phyloP scores from a whole-genome alignment of 2,797 vertebrate genomes.

The Rhinatrema bivittatum region DNA sequence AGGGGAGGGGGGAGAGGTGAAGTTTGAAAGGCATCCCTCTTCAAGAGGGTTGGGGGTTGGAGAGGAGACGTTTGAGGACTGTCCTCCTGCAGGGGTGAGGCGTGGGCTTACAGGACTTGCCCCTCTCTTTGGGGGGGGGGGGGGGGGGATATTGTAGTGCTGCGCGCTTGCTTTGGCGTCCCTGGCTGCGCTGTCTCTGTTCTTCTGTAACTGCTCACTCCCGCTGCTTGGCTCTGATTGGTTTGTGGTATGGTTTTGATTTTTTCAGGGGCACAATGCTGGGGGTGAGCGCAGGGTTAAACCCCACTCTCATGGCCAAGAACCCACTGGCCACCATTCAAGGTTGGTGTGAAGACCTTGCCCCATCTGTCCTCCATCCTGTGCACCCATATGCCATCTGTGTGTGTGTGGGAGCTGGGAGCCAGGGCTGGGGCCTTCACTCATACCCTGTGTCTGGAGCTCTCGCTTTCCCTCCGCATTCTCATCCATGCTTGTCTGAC shows the following conservation, averaged over 20 bases:
- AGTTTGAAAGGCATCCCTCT: too few relatives aligned
- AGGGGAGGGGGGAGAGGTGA: neutral
- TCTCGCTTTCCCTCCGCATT: neutral
- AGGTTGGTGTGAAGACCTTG: slow-evolving; percentile 68
- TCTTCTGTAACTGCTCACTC: too few relatives aligned
- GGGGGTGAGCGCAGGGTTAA: slow-evolving; percentile 88
- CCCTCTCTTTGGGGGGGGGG: neutral
- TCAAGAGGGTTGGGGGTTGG: neutral
- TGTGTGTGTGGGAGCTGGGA: neutral
- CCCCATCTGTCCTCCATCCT: slow-evolving; percentile 14
- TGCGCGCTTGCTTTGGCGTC: neutral
- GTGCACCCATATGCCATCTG: neutral
- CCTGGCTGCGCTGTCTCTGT: too few relatives aligned
- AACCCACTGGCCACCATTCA: slow-evolving; percentile 89
- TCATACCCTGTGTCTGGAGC: neutral
- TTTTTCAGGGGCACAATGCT: slow-evolving; percentile 85
- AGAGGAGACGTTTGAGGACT: too few relatives aligned
- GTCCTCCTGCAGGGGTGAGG: too few relatives aligned
- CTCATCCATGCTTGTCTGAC: neutral
- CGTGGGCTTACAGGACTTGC: too few relatives aligned
- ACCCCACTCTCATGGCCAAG: slow-evolving; percentile 83
- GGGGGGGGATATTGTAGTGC: too few relatives aligned
- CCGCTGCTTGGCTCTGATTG: slow-evolving; percentile 32
- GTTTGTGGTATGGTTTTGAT: too few relatives aligned
- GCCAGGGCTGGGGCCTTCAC: neutral